Evolutionary conservation across 2,797 vertebrate species (phyloP).

Genomic region (Catharus ustulatus): DNA sequence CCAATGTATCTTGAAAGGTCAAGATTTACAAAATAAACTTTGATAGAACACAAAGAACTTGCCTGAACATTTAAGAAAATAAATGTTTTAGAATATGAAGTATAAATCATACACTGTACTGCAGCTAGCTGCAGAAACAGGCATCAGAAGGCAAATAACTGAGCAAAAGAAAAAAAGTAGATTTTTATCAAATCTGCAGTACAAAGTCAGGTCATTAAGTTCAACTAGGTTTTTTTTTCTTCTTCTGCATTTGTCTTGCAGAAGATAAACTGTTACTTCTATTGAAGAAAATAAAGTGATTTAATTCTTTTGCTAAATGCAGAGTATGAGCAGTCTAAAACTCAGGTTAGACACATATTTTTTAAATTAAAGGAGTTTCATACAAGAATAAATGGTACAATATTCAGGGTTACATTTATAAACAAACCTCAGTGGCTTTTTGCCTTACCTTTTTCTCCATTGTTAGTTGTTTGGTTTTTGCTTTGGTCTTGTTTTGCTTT

Average conservation of each 20-base stretch:
- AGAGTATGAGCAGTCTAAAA: slow-evolving; percentile 26
- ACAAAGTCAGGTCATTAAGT: slow-evolving; percentile 26
- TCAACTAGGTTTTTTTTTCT: neutral
- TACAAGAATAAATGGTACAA: slow-evolving; percentile 12
- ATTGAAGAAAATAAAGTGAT: slow-evolving; percentile 1
- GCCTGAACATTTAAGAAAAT: neutral
- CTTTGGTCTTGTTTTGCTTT: neutral
- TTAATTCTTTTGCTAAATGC: neutral
- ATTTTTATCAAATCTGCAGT: neutral
- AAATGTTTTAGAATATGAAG: neutral
- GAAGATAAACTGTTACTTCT: neutral
- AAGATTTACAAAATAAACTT: neutral
- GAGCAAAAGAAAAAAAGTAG: neutral
- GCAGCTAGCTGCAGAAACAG: neutral
- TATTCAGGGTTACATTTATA: neutral
- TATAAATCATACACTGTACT: neutral
- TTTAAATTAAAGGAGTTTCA: neutral
- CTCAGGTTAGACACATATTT: slow-evolving; percentile 21
- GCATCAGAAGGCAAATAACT: neutral
- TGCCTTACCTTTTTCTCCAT: neutral
- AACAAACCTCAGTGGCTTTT: neutral
- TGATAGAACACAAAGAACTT: neutral
- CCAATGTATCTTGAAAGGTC: neutral
- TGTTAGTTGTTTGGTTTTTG: neutral
- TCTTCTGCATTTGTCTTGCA: neutral